Base-by-base conservation (phyloP, 2,888 invertebrate genomes). In the Empis livida region DNA sequence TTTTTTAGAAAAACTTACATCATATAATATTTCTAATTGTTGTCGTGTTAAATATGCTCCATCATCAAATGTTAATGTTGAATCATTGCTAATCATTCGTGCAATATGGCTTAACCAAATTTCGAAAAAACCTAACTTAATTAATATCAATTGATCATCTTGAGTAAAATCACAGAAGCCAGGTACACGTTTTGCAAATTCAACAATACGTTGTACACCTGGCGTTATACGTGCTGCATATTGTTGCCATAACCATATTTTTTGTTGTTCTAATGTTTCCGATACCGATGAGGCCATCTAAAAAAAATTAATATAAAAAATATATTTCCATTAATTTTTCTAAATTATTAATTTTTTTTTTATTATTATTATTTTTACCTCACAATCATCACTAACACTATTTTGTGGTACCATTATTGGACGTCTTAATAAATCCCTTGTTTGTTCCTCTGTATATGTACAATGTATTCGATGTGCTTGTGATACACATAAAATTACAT, bases 61-160 rank as follows among this genome's bases (percentile, higher is more conserved):
- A 65, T 96, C 93, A 55, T 89, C 86, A 64, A 95, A 90, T 50
- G 91, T 85, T 65, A 96, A 73, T 55, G 81, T 79, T 44, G 80
- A 74, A 50, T 82, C 78, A 37, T 80, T 80, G n/a, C 35, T n/a
- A 39, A 88, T 84, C 71, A 91, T 78, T 54, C 85, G 79, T 10
- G 90, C 79, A 53, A 88, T 82, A 61, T 93, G 84, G 43, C 88
- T 82, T 55, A 95, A 75, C 94, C 95, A 96, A 53, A 94, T 82
- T 72, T 96, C 96, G 68, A 94, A 93, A 75, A 97, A 97, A 51
- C 95, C 94, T 63, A 84, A 80, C 75, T 97, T 96, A 62, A 96
- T 92, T 55, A 97, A 78, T 57, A 95, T 92, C 57, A 97, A 77
- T 71, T 97, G 96, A 72, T 96, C 96, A 65, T 95, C 95, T 71